A percentile compares a stretch with the other conserved stretches of the same genome.
Evolutionary conservation across 2,797 vertebrate species (phyloP).

Genomic region (Sebastes minor): DNA sequence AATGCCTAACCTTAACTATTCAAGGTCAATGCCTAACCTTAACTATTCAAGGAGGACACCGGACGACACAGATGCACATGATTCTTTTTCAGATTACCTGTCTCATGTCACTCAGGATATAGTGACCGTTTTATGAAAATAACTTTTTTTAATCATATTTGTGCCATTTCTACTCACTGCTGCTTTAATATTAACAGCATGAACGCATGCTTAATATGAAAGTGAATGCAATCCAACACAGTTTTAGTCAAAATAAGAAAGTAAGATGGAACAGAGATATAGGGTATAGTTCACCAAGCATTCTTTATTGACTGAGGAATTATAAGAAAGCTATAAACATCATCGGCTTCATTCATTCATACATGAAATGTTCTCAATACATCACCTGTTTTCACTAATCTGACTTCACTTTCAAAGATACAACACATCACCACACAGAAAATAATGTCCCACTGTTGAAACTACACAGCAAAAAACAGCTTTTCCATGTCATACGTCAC

Average conservation of each 20-base stretch:
- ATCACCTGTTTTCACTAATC: neutral
- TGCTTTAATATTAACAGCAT: neutral
- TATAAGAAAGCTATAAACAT: neutral
- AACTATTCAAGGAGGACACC: too few relatives aligned
- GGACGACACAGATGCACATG: too few relatives aligned
- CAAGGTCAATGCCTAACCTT: too few relatives aligned
- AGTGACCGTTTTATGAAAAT: too few relatives aligned
- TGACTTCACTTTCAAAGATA: neutral
- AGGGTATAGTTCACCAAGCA: constrained; percentile 4
- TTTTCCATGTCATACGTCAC: neutral
- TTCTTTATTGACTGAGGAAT: constrained; percentile 43
- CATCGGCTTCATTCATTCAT: neutral
- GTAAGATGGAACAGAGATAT: neutral
- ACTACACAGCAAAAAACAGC: neutral
- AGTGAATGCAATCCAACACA: neutral
- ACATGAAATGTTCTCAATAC: neutral
- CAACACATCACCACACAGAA: neutral
- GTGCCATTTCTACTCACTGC: too few relatives aligned
- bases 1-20: too few relatives aligned
- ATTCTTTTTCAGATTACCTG: too few relatives aligned
- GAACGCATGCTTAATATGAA: neutral
- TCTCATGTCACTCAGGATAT: too few relatives aligned
- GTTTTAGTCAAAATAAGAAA: neutral
- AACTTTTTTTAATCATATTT: too few relatives aligned
- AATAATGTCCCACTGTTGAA: constrained; percentile 1